Evolutionary conservation across 2,888 invertebrate genomes (phyloP).

Genomic region (Drosophila prolongata): DNA sequence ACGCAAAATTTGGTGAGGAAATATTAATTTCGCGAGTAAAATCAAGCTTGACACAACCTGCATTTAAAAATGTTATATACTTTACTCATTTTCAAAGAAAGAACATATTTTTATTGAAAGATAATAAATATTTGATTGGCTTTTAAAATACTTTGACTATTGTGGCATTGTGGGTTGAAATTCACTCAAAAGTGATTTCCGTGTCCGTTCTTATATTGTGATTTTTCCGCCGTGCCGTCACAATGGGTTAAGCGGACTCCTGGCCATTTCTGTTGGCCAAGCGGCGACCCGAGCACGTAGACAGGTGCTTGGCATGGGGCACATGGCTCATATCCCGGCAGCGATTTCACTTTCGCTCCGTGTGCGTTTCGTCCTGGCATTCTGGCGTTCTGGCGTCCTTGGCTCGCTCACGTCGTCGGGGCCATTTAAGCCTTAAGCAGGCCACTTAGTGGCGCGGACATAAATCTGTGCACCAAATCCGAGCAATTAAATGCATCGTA

Average conservation of each 20-base stretch:
- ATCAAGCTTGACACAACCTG: too few species aligned
- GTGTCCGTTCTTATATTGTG: too few species aligned
- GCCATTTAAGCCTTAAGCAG: slow-evolving; percentile 81
- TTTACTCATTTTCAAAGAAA: too few species aligned
- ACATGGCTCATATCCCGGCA: slow-evolving; percentile 60
- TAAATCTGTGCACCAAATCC: slow-evolving; percentile 82
- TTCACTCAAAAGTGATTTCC: not conserved
- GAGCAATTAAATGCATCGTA: slow-evolving; percentile 82
- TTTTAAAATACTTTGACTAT: not conserved
- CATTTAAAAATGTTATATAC: too few species aligned
- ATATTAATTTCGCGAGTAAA: too few species aligned
- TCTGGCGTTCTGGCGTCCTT: slow-evolving; percentile 19
- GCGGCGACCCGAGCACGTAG: slow-evolving; percentile 30
- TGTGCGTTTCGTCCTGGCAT: slow-evolving; percentile 39
- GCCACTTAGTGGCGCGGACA: slow-evolving; percentile 81
- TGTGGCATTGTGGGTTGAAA: not conserved
- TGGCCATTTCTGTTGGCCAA: slow-evolving; percentile 19
- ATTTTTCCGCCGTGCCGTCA: not conserved
- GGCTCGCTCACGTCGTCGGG: slow-evolving; percentile 64
- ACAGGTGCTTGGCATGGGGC: slow-evolving; percentile 47
- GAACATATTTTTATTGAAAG: too few species aligned
- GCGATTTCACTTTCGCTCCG: slow-evolving; percentile 64
- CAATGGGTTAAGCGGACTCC: slow-evolving; percentile 35
- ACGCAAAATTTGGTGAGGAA: too few species aligned
- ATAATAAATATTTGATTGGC: too few species aligned